Conservation (phyloP, 2,113 vertebrate genomes). For the Charadrius vociferus region DNA sequence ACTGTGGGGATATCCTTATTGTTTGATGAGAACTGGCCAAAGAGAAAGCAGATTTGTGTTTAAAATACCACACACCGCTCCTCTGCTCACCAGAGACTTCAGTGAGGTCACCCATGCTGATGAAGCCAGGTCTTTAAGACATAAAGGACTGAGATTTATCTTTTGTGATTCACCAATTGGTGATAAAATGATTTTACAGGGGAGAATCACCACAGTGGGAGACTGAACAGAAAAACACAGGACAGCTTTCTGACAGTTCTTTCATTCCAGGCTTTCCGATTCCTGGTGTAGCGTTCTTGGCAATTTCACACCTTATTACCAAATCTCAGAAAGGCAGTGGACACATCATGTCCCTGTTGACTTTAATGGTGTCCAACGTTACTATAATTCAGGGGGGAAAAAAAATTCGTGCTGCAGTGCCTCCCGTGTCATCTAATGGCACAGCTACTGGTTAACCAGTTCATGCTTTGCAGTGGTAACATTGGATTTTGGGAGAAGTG, state of each 20-base stretch:
- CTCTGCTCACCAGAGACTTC: not conserved
- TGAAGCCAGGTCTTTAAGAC: not conserved
- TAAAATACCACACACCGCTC: not conserved
- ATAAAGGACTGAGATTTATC: not conserved
- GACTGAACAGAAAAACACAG: not conserved
- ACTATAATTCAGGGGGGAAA: not conserved
- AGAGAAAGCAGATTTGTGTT: not conserved
- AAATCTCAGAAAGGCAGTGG: not conserved
- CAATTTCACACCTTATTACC: not conserved
- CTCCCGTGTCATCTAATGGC: not conserved
- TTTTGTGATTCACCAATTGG: not conserved
- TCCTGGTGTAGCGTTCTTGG: not conserved
- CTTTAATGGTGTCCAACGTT: fast-evolving
- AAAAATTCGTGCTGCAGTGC: not conserved
- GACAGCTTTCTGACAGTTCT: not conserved
- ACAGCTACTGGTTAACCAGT: not conserved
- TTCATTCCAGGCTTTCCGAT: not conserved
- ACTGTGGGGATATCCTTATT: not conserved
- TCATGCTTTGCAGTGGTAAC: not conserved
- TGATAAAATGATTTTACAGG: not conserved
- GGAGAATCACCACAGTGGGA: not conserved
- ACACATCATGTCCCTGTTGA: not conserved
- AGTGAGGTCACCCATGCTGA: not conserved
- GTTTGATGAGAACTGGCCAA: not conserved
- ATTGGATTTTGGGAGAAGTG: not conserved